Conservation (phyloP, 2,888 invertebrate species). For the Chalcis sispes region DNA sequence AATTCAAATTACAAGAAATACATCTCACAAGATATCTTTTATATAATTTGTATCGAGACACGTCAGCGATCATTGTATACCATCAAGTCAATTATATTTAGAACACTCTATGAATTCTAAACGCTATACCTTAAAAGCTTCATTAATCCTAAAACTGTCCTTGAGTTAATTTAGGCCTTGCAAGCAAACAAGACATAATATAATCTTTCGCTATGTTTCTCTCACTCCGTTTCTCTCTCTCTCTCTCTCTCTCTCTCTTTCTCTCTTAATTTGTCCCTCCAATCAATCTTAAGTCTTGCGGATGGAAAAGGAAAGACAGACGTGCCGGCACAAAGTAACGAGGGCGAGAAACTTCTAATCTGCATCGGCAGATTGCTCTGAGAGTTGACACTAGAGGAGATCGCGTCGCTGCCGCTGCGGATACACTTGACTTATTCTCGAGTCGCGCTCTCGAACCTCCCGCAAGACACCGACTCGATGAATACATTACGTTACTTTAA, state of each 20-base stretch:
- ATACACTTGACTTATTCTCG: constrained; percentile 66
- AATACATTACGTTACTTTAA: constrained; percentile 74
- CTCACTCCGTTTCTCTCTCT: background rate
- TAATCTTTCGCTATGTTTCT: no score
- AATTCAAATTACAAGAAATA: no score
- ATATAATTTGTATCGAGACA: no score
- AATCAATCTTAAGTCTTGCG: constrained; percentile 45
- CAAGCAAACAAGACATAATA: background rate
- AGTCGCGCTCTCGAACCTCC: constrained; percentile 63
- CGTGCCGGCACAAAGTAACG: background rate
- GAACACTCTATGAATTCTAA: constrained; percentile 17
- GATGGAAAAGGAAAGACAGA: background rate
- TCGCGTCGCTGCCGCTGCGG: constrained; percentile 61
- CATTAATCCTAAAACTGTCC: constrained; percentile 36
- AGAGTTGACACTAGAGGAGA: constrained; percentile 74
- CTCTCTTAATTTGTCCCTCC: constrained; percentile 42
- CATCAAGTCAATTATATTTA: constrained; percentile 16
- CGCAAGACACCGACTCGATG: constrained; percentile 73
- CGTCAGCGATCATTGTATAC: background rate
- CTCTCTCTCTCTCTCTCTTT: constrained; percentile 12
- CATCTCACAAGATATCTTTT: no score
- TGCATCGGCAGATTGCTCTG: constrained; percentile 76
- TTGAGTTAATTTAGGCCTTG: constrained; percentile 39
- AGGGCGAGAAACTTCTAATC: constrained; percentile 68
- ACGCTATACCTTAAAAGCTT: constrained; percentile 30